Base-by-base conservation (phyloP, 2,888 invertebrate species). In the Brachyptera risi region DNA sequence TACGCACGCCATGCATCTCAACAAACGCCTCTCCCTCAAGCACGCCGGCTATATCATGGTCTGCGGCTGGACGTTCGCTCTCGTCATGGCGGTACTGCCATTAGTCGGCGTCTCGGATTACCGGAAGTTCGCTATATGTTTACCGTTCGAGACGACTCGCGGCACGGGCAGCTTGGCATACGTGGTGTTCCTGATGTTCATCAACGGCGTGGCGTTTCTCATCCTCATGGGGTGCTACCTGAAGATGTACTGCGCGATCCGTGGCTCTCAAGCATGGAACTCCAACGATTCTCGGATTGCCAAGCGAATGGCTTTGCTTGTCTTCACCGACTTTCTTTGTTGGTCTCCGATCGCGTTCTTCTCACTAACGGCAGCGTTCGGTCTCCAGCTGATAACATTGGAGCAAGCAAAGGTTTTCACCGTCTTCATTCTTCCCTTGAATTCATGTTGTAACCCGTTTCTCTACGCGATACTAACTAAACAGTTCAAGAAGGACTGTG, bases 261-360 rank as follows among this genome's bases (percentile, higher is more conserved):
- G 96, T n/a, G 96, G 96, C 62, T 95, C 95, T 0, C 90, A 93
- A 74, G 95, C 95, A 0, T 96, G 96, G 96, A 96, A 96, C 75
- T 94, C 94, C 2, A 96, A 96, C 76, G 96, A 97, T 75, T 94
- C 95, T 9, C 82, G 96, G 58, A 95, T 97, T 68, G 96, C 97
- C 44, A 96, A 96, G 75, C 82, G 96, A 40, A 97, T 97, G 96
- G 96, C 97, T 0, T 77, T 98, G 44, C 80, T 98, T 60, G 96
- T 98, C 1, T 96, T 96, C 75, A 98, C 97, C 0, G 97, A 98
- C 75, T 94, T 98, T 72, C 80, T 96, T 50, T 98, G 97, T 78
- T 98, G 97, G 97, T 93, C 96, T 2, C 98, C 98, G 0, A 96
- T 97, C 65, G 94, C 97, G 1, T 94, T 97, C 76, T 93, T 95